Conservation (phyloP, 2,113 vertebrate genomes). For the Microcebus lehilahytsara region DNA sequence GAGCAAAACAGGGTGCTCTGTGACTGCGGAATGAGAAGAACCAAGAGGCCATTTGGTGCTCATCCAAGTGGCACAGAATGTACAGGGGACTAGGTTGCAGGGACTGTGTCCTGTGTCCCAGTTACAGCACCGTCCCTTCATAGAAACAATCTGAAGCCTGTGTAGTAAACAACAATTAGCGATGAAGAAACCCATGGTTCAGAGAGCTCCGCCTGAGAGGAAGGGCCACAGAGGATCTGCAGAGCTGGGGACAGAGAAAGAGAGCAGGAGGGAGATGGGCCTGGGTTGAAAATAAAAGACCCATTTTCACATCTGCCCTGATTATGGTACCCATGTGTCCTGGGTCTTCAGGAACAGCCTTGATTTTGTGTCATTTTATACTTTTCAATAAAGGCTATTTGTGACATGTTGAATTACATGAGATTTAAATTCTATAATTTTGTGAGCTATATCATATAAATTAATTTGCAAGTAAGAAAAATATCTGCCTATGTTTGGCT, state of each 20-base stretch:
- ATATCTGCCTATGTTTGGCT: background rate
- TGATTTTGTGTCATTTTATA: background rate
- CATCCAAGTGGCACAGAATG: background rate
- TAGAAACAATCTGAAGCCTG: background rate
- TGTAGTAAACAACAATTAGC: constrained; percentile 14
- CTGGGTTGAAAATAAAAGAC: background rate
- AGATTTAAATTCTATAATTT: constrained; percentile 8
- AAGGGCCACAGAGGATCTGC: background rate
- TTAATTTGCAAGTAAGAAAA: background rate
- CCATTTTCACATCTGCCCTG: background rate
- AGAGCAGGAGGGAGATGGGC: background rate
- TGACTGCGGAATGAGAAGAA: background rate
- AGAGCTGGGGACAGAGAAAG: background rate
- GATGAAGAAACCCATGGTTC: background rate
- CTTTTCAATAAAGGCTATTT: background rate
- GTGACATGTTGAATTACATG: background rate
- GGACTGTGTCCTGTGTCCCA: background rate
- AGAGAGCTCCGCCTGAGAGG: background rate
- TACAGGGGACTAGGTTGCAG: background rate
- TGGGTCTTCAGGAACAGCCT: background rate
- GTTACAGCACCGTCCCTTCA: background rate
- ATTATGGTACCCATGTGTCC: background rate
- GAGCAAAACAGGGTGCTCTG: background rate
- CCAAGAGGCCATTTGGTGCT: background rate
- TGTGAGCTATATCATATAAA: background rate